A percentile compares a stretch with the other conserved stretches of the same genome.
Evolutionary conservation across 2,888 invertebrate species (phyloP).

Genomic region (Pterostichus niger): DNA sequence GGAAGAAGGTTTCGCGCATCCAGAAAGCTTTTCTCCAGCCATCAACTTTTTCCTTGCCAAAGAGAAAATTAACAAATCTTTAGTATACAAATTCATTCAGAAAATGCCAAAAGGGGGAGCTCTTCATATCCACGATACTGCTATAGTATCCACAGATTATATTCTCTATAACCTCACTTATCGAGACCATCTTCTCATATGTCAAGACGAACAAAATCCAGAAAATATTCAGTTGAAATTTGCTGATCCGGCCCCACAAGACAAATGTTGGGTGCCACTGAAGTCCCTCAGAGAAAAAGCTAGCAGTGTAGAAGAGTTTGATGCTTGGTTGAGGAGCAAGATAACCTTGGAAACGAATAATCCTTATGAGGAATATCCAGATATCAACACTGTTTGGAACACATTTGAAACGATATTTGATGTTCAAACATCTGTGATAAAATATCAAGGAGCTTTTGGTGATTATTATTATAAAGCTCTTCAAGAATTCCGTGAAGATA

Average conservation of each 20-base stretch:
- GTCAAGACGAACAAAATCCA: constrained; percentile 31
- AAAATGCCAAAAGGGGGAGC: constrained; percentile 87
- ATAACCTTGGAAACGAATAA: constrained; percentile 71
- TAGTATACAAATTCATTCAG: constrained; percentile 83
- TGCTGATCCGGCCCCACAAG: constrained; percentile 70
- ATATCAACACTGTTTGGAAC: constrained; percentile 78
- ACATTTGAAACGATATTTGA: constrained; percentile 79
- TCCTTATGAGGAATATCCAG: constrained; percentile 72
- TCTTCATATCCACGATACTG: constrained; percentile 85
- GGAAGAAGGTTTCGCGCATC: constrained; percentile 56
- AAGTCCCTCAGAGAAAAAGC: constrained; percentile 74
- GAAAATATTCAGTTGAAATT: constrained; percentile 70
- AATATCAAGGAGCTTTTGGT: constrained; percentile 80
- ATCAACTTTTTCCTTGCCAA: constrained; percentile 82
- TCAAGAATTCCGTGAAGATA: constrained; percentile 81
- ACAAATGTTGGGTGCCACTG: constrained; percentile 78
- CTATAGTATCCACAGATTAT: constrained; percentile 82
- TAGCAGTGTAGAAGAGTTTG: constrained; percentile 70
- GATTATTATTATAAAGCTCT: constrained; percentile 79
- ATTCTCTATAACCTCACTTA: constrained; percentile 82
- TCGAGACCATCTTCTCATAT: constrained; percentile 80
- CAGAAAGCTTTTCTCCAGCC: constrained; percentile 79
- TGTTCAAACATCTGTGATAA: constrained; percentile 78
- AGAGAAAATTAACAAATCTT: constrained; percentile 80
- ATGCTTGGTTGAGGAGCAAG: constrained; percentile 70